Evolutionary conservation across 2,888 invertebrate species (phyloP), one percentile per base, ranked within the genome.

Genomic region (Pediacus dermestoides): DNA sequence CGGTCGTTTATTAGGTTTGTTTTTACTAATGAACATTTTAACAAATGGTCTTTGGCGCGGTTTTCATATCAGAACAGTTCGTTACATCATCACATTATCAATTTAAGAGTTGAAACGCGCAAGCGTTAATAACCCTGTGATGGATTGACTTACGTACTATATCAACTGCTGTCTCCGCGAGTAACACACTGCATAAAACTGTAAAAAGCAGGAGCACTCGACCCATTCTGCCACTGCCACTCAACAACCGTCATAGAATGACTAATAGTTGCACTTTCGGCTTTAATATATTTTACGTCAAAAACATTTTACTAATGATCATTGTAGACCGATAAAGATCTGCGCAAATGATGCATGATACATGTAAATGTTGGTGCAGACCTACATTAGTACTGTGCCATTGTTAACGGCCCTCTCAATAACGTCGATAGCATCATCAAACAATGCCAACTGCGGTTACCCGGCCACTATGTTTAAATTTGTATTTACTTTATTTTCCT

Each of bases 361-460:
- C 23, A 59, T 59, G 57, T 55, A 60, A 60, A 63, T 60, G 54
- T 45, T 38, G 49, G 37, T 46, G 43, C 10, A 23, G 46, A 50
- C 51, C 51, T 40, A 53, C 58, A 60, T 61, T 58, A 57, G 55
- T 59, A 55, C 44, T n/a, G 4, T 3, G 51, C 51, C 55, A 53
- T 55, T 57, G 57, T 55, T 57, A 61, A 61, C 58, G 53, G 53
- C 56, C 58, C 63, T 60, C 62, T 64, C 64, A 61, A 63, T 66
- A 65, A 64, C 55, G 53, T 55, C 61, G 60, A 64, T 63, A 57
- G 61, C 53, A 58, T 59, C 63, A 66, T 66, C 61, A 62, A 66
- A 65, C 64, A 66, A 65, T 62, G 66, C 63, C 66, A 60, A 51
- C 46, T 60, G 63, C 55, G 64, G 64, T 63, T 60, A 7, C 16